Evolutionary conservation across 1,140 invertebrate species (phyloP).

Genomic region (Ceratina calcarata): DNA sequence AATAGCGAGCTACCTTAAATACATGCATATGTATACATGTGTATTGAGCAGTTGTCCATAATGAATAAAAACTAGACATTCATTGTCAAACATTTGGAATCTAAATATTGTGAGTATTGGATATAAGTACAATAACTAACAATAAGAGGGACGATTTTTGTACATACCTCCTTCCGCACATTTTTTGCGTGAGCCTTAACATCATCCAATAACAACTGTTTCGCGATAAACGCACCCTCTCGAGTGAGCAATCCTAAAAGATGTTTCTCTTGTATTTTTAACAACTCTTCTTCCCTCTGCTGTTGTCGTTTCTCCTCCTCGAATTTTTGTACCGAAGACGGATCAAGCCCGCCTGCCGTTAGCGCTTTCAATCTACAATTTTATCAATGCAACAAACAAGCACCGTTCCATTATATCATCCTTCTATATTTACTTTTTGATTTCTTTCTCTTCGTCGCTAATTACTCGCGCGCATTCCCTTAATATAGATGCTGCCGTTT

Average conservation of each 20-base stretch:
- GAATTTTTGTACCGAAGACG: conserved; percentile 3
- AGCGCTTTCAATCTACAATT: conserved; percentile 24
- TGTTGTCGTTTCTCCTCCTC: conserved; percentile 8
- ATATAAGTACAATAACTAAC: no score
- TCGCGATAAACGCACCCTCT: conserved; percentile 29
- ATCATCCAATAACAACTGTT: conserved; percentile 17
- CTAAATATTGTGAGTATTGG: no score
- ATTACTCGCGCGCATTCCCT: conserved; percentile 37
- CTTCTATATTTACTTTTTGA: conserved; percentile 15
- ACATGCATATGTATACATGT: no score
- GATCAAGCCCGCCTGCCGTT: not conserved
- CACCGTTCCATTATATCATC: no score
- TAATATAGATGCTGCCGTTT: conserved; percentile 37
- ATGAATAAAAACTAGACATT: no score
- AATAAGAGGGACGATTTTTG: no score
- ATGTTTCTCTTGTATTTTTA: conserved; percentile 29
- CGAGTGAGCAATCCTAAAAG: conserved; percentile 1
- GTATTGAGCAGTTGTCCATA: no score
- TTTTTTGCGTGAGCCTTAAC: conserved; percentile 12
- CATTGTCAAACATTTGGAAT: no score
- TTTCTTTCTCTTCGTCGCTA: conserved; percentile 28
- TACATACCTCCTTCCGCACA: conserved; percentile 33
- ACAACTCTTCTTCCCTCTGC: conserved; percentile 10
- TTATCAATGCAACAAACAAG: not conserved
- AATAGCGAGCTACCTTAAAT: no score